phyloP scores from a whole-genome alignment of 1,140 invertebrate genomes.

The Drosophila murphyi region DNA sequence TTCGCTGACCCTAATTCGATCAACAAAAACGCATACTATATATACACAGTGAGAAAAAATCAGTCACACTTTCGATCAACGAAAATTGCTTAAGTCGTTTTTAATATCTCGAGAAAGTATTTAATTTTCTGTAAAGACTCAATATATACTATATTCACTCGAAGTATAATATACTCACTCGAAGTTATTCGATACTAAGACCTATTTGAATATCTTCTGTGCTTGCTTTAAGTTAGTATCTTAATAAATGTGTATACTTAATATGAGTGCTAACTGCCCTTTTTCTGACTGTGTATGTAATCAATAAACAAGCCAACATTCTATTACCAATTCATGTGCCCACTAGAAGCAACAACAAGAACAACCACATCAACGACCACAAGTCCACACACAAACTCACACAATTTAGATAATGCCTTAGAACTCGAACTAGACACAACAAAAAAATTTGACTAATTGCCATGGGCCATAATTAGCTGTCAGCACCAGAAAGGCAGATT shows the following conservation, averaged over 20 bases:
- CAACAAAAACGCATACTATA: no score
- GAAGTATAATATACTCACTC: no score
- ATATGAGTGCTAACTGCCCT: not conserved
- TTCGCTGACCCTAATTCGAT: not conserved
- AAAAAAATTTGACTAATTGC: constrained; percentile 51
- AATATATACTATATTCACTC: no score
- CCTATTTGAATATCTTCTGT: no score
- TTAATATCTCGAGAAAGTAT: no score
- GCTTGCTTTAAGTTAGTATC: no score
- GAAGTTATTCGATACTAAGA: no score
- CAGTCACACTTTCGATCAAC: no score
- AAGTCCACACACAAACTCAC: constrained; percentile 5
- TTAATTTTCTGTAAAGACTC: no score
- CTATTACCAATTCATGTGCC: constrained; percentile 43
- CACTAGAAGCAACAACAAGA: constrained; percentile 9
- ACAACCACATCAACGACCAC: constrained; percentile 5
- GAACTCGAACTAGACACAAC: constrained; percentile 11
- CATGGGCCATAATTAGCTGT: constrained; percentile 67
- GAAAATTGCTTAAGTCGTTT: no score
- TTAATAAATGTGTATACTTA: not conserved
- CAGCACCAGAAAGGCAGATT: constrained; percentile 54
- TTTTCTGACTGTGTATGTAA: constrained; percentile 19
- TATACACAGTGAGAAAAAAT: not conserved
- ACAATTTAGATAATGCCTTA: constrained; percentile 39
- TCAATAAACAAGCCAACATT: constrained; percentile 38